Conservation (phyloP, 2,797 vertebrate genomes). For the Lutjanus argentimaculatus region DNA sequence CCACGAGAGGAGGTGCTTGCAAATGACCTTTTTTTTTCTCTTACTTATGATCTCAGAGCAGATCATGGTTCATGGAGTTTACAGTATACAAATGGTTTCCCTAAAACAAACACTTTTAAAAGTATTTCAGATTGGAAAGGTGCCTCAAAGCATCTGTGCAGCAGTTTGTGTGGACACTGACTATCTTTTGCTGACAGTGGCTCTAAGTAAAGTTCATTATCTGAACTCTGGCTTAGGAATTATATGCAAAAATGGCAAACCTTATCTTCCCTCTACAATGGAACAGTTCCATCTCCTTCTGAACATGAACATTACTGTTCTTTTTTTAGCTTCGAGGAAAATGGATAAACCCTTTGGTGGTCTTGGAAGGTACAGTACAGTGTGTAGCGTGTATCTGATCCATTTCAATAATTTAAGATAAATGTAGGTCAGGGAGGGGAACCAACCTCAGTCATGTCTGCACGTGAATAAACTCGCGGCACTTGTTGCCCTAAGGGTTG, state of each 20-base stretch:
- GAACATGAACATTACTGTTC: background rate
- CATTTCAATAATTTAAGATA: background rate
- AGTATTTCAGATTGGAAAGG: background rate
- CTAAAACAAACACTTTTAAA: background rate
- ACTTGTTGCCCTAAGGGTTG: background rate
- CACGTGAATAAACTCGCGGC: background rate
- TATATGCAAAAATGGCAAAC: background rate
- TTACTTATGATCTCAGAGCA: background rate
- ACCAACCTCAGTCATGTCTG: background rate
- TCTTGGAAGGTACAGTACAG: background rate
- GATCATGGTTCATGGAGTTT: background rate
- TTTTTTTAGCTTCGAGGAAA: background rate
- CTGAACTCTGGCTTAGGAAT: background rate
- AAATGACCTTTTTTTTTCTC: background rate
- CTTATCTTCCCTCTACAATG: background rate
- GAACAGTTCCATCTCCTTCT: background rate
- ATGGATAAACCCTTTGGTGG: background rate
- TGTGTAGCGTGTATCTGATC: background rate
- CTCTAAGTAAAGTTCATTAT: background rate
- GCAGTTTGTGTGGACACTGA: background rate
- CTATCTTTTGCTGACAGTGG: background rate
- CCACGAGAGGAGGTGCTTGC: background rate
- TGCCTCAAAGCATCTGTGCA: background rate
- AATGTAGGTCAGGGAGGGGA: slow-evolving; percentile 39
- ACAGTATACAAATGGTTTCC: background rate